Conservation (phyloP, 2,113 vertebrate genomes). For the Corythornis madagascariensis region DNA sequence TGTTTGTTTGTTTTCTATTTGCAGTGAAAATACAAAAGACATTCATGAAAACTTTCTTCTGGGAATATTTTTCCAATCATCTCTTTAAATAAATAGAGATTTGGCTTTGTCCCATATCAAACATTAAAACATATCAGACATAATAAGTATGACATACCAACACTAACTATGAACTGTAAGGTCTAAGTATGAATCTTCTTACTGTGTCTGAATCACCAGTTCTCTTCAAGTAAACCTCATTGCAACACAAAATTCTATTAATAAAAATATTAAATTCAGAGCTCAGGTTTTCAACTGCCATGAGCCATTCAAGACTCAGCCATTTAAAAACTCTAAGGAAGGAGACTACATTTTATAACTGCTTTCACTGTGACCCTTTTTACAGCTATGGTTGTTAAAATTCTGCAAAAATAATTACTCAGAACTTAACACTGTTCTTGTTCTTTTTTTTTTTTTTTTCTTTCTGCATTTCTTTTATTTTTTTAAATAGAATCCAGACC, state of each 20-base stretch:
- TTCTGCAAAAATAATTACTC: background rate
- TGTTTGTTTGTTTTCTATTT: background rate
- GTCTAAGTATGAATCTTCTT: background rate
- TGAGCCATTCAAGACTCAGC: background rate
- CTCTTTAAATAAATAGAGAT: background rate
- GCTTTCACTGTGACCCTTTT: background rate
- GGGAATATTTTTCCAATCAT: background rate
- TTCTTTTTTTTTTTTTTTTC: fast-evolving
- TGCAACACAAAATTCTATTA: background rate
- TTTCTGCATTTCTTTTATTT: background rate
- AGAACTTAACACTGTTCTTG: background rate
- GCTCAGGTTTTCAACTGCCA: background rate
- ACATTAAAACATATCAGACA: background rate
- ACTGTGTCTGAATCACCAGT: background rate
- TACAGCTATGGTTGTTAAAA: background rate
- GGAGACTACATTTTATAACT: background rate
- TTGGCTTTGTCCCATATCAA: background rate
- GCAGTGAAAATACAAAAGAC: background rate
- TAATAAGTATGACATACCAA: background rate
- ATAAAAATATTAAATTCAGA: background rate
- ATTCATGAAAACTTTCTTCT: background rate
- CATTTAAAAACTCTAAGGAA: background rate
- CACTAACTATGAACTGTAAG: background rate
- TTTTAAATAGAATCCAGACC: background rate
- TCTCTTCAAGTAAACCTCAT: background rate